Evolutionary conservation across 1,140 invertebrate genomes (phyloP).

Genomic region (Eriosoma lanigerum): DNA sequence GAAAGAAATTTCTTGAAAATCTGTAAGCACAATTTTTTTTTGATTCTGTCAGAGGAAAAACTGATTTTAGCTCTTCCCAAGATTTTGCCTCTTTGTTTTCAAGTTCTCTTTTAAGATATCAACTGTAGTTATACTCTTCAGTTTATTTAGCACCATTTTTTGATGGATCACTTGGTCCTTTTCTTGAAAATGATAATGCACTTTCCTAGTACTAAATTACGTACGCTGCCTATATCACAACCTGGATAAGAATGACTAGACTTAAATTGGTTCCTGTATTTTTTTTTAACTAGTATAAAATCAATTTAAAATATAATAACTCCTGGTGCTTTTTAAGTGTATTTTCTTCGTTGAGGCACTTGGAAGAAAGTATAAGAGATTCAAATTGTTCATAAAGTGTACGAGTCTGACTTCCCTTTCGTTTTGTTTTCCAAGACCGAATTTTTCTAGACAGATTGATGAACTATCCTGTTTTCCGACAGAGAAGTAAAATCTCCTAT

Average conservation of each 20-base stretch:
- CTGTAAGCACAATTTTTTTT: too few relatives aligned
- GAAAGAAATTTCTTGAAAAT: too few relatives aligned
- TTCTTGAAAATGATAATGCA: constrained; percentile 47
- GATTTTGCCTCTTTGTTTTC: constrained; percentile 48
- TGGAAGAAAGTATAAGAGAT: constrained; percentile 57
- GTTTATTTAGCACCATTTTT: constrained; percentile 8
- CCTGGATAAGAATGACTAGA: too few relatives aligned
- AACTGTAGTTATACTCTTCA: constrained; percentile 25
- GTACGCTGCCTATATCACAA: constrained; percentile 55
- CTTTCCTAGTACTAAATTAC: constrained; percentile 55
- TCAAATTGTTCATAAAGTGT: constrained; percentile 57
- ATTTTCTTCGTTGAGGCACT: constrained; percentile 56
- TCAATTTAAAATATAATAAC: too few relatives aligned
- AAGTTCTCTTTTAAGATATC: not conserved
- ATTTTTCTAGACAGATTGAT: constrained; percentile 50
- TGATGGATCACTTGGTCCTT: not conserved
- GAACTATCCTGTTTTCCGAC: constrained; percentile 53
- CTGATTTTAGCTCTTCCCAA: constrained; percentile 13
- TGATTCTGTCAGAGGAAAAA: too few relatives aligned
- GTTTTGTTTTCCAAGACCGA: constrained; percentile 56
- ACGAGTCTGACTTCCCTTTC: constrained; percentile 56
- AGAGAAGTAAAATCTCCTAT: constrained; percentile 57
- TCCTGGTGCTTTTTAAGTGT: constrained; percentile 58
- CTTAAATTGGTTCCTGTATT: too few relatives aligned
- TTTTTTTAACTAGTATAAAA: too few relatives aligned